A percentile compares a stretch with the other conserved stretches of the same genome.
phyloP scores from a whole-genome alignment of 2,888 invertebrate species.

The Drosophila maculinotata region DNA sequence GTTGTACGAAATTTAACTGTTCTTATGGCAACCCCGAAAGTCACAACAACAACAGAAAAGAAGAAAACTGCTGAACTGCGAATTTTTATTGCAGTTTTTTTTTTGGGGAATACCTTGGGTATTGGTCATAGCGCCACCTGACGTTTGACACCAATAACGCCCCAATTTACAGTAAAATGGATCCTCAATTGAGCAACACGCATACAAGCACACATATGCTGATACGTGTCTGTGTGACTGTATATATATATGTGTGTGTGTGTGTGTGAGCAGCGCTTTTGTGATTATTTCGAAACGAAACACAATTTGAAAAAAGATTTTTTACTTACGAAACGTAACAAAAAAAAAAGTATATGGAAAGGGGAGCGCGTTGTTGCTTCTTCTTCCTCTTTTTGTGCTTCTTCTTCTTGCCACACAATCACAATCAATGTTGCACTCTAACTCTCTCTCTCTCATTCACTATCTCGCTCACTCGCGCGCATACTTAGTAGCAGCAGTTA shows the following conservation, averaged over 20 bases:
- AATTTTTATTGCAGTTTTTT: slow-evolving; percentile 41
- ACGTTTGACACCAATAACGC: slow-evolving; percentile 44
- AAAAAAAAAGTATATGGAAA: slow-evolving; percentile 46
- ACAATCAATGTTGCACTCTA: slow-evolving; percentile 64
- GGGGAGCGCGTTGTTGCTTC: slow-evolving; percentile 60
- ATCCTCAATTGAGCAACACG: slow-evolving; percentile 54
- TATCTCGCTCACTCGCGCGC: slow-evolving; percentile 52
- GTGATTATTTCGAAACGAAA: slow-evolving; percentile 59
- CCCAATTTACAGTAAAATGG: slow-evolving; percentile 28
- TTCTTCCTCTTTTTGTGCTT: slow-evolving; percentile 34
- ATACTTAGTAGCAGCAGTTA: slow-evolving; percentile 60
- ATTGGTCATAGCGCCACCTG: slow-evolving; percentile 68
- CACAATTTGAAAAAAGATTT: slow-evolving; percentile 54
- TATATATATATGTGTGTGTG: slow-evolving; percentile 22
- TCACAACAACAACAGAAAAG: slow-evolving; percentile 41
- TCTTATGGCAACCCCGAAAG: slow-evolving; percentile 62
- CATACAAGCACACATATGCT: slow-evolving; percentile 8
- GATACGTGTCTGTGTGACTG: slow-evolving; percentile 13
- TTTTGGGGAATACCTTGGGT: slow-evolving; percentile 70
- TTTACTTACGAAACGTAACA: slow-evolving; percentile 56
- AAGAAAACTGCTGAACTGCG: slow-evolving; percentile 61
- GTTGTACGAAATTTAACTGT: slow-evolving; percentile 65
- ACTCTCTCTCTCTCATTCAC: slow-evolving; percentile 64
- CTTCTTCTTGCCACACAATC: slow-evolving; percentile 61
- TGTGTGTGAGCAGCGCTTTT: slow-evolving; percentile 26